Base-by-base conservation (phyloP, 2,888 invertebrate genomes). In the Cyrtodaria siliqua region DNA sequence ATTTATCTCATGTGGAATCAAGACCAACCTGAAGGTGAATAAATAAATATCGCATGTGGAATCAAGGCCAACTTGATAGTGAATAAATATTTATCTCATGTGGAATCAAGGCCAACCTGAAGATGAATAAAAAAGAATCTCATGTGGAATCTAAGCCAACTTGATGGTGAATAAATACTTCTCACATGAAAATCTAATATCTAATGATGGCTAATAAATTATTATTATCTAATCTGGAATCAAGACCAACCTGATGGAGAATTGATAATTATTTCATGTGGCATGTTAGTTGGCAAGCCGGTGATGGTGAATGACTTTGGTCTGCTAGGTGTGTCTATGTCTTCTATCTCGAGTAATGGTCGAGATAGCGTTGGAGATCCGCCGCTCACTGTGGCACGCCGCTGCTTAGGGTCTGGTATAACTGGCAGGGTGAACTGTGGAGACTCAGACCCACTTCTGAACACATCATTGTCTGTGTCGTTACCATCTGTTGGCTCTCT, bases 301-400 rank as follows among this genome's bases (percentile, higher is more conserved):
- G 79, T 67, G 24, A 81, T 78, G 0, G 86, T 84, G 56, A 86
- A 86, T 16, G 88, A 89, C 67, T 90, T 91, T 0, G 90, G 90
- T 61, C 89, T 68, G 14, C 84, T 79, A 1, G 88, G 87, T 2
- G 87, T 86, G 57, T 89, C 89, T 24, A 89, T 85, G 52, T 89
- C 89, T 38, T 90, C 88, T n/a, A 90, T 88, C n/a, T 86, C 86
- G 26, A 90, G 72, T 0, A 88, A 76, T 6, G 89, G 86, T 14
- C 88, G 82, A 29, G 87, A 85, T 23, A 87, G 76, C 8, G 91
- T 90, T 0, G 92, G 92, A 0, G 92, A 92, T 3, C 90, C 96
- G 18, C 98, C 97, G 86, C 97, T 96, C 82, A 98, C 96, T 1
- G 97, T 97, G 86, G 98, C 97, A 20, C 98, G 94, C 14, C 98